Evolutionary conservation across 2,888 invertebrate species (phyloP).

Genomic region (Amiota communis): DNA sequence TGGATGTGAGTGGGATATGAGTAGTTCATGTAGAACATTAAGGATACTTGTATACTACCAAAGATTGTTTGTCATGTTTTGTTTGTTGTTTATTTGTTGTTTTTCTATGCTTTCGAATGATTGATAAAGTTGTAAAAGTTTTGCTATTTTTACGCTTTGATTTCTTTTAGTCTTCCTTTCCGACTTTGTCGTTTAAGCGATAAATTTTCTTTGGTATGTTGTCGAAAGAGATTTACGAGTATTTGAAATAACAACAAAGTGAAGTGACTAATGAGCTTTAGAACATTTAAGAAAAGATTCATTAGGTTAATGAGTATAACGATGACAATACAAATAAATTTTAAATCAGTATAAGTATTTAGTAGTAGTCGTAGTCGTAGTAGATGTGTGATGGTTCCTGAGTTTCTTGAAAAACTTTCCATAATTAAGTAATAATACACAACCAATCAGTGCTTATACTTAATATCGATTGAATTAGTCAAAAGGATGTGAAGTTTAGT

Average conservation of each 20-base stretch:
- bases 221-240: slow-evolving; percentile 12
- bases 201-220: neutral
- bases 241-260: neutral
- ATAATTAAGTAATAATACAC: slow-evolving; percentile 58
- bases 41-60: too few relatives aligned
- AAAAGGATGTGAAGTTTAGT: slow-evolving; percentile 43
- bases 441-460: slow-evolving; percentile 60
- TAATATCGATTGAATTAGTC: slow-evolving; percentile 68
- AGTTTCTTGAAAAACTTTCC: neutral
- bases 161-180: too few relatives aligned
- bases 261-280: slow-evolving; percentile 24
- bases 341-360: neutral
- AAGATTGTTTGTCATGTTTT: neutral
- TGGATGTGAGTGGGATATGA: too few relatives aligned
- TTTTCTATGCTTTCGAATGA: slow-evolving; percentile 48
- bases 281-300: slow-evolving; percentile 37
- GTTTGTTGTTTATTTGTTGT: slow-evolving; percentile 4
- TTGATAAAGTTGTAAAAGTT: slow-evolving; percentile 61
- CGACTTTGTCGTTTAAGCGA: neutral
- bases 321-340: slow-evolving; percentile 52
- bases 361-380: neutral
- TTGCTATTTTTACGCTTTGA: slow-evolving; percentile 37
- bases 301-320: slow-evolving; percentile 58
- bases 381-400: neutral
- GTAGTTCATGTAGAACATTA: too few relatives aligned